phyloP scores from a whole-genome alignment of 1,140 invertebrate genomes.

The Drosophila punjabiensis region DNA sequence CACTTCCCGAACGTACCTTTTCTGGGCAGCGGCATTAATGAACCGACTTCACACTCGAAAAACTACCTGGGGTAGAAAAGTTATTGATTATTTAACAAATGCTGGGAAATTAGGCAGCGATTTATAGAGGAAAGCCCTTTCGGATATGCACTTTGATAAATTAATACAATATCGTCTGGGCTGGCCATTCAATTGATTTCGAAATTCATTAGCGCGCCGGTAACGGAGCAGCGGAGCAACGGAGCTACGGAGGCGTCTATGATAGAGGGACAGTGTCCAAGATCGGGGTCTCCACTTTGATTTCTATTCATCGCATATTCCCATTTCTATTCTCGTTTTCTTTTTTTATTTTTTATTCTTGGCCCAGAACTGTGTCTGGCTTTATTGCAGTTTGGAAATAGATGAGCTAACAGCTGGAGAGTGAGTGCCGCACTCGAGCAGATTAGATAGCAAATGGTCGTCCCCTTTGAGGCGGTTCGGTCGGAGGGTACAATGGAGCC shows the following conservation, averaged over 20 bases:
- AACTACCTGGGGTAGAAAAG: constrained; percentile 42
- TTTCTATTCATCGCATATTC: constrained; percentile 49
- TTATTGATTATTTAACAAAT: constrained; percentile 81
- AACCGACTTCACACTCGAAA: constrained; percentile 70
- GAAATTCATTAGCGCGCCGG: constrained; percentile 76
- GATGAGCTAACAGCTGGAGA: constrained; percentile 82
- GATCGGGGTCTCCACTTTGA: constrained; percentile 40
- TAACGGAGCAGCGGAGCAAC: constrained; percentile 36
- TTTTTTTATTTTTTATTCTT: constrained; percentile 15
- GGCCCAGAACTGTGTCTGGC: constrained; percentile 49
- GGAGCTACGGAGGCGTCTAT: constrained; percentile 44
- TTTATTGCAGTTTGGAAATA: constrained; percentile 80
- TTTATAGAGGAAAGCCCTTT: constrained; percentile 72
- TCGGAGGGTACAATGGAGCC: constrained; percentile 18
- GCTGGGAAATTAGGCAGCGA: constrained; percentile 81
- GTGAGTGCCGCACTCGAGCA: constrained; percentile 72
- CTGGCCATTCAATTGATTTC: constrained; percentile 75
- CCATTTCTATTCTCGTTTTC: constrained; percentile 13
- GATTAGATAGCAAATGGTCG: constrained; percentile 76
- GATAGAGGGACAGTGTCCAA: constrained; percentile 47
- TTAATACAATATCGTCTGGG: constrained; percentile 72
- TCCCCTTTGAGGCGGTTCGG: constrained; percentile 33
- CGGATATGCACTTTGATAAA: constrained; percentile 77
- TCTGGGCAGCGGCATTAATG: constrained; percentile 64
- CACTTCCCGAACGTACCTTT: constrained; percentile 62